A percentile compares a stretch with the other conserved stretches of the same genome.
Evolutionary conservation across 2,797 vertebrate genomes (phyloP).

Genomic region (Vespertilio murinus): DNA sequence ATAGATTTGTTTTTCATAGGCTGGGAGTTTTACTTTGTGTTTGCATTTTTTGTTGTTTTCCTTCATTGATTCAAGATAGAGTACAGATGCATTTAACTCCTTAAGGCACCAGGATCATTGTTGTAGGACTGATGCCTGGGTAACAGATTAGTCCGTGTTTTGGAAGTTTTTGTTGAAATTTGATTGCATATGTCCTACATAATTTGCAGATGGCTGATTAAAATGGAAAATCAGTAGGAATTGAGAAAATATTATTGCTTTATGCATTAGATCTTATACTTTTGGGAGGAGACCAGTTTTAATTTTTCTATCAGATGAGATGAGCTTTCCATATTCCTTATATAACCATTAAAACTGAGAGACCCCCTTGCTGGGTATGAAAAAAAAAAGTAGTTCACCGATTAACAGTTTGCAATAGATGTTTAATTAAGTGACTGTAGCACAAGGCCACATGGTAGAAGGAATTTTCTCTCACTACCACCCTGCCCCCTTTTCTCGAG

Average conservation of each 20-base stretch:
- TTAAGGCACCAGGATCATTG: slow-evolving; percentile 4
- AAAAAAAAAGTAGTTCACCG: slow-evolving; percentile 22
- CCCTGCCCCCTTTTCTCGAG: slow-evolving; percentile 82
- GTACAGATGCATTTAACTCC: slow-evolving; percentile 63
- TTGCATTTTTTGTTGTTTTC: slow-evolving; percentile 36
- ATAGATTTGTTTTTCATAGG: neutral
- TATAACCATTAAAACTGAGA: slow-evolving; percentile 35
- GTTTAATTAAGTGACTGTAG: slow-evolving; percentile 58
- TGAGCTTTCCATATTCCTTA: slow-evolving; percentile 20
- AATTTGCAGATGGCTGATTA: slow-evolving; percentile 20
- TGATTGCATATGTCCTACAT: neutral
- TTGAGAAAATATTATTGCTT: neutral
- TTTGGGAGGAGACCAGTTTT: slow-evolving; percentile 12
- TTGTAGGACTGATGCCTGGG: slow-evolving; percentile 8
- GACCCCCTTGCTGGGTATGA: slow-evolving; percentile 29
- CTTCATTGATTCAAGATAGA: slow-evolving; percentile 51
- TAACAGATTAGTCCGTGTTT: slow-evolving; percentile 49
- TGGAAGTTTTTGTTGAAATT: slow-evolving; percentile 53
- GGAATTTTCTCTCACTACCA: slow-evolving; percentile 70
- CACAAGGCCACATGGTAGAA: slow-evolving; percentile 68
- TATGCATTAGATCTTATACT: neutral
- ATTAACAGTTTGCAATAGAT: slow-evolving; percentile 47
- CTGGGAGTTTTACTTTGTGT: neutral
- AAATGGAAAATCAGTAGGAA: slow-evolving; percentile 19
- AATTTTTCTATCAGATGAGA: neutral